Percentiles rank a stretch among this genome's conserved stretches.
phyloP scores from a whole-genome alignment of 2,888 invertebrate species.

The Tuberolachnus salignus region DNA sequence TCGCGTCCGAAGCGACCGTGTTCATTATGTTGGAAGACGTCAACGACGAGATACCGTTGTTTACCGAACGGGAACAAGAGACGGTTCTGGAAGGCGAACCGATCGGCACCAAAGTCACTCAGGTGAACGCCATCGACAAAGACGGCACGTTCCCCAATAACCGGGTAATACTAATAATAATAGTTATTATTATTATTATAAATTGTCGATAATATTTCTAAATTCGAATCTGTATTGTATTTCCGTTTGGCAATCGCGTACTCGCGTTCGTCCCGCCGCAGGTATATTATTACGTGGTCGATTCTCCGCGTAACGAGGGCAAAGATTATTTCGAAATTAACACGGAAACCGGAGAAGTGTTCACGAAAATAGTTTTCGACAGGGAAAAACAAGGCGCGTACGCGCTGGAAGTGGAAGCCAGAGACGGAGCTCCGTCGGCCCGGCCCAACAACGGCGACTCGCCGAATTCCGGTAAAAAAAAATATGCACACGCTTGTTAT shows the following conservation, averaged over 20 bases:
- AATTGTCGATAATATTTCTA: too few species aligned
- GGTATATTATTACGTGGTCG: conserved; percentile 93
- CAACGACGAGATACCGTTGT: conserved; percentile 95
- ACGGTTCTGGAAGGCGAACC: conserved; percentile 94
- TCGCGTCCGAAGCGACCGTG: conserved; percentile 92
- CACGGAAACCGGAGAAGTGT: conserved; percentile 92
- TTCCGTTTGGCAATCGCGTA: too few species aligned
- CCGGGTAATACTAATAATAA: conserved; percentile 68
- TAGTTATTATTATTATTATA: background rate
- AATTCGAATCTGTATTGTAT: too few species aligned
- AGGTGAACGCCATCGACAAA: conserved; percentile 95
- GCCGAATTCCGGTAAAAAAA: conserved; percentile 93
- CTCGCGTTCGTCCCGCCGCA: conserved; percentile 63
- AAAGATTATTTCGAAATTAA: conserved; percentile 97
- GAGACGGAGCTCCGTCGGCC: conserved; percentile 95
- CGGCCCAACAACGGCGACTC: conserved; percentile 91
- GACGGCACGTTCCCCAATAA: conserved; percentile 95
- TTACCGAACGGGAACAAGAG: conserved; percentile 93
- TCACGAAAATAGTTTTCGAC: conserved; percentile 94
- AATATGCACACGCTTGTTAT: too few species aligned
- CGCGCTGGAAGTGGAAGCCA: conserved; percentile 94
- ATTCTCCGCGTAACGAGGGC: conserved; percentile 89
- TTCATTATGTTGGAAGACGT: conserved; percentile 93
- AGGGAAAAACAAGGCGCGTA: conserved; percentile 97
- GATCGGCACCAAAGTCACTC: conserved; percentile 92